Base-by-base conservation (phyloP, 1,140 invertebrate species). In the Gryllus bimaculatus region DNA sequence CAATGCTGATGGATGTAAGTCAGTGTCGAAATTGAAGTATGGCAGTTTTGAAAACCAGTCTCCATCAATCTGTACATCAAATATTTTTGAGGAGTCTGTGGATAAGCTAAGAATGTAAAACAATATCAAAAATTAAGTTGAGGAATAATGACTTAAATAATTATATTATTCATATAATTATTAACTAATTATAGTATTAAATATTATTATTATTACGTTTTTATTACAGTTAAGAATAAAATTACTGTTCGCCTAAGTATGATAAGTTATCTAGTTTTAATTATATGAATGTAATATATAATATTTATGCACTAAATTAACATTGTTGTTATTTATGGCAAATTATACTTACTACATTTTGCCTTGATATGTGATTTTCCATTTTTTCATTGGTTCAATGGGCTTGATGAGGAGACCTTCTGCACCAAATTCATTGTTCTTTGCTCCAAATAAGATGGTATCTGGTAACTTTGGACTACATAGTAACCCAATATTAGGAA, bases 11-110 rank as follows among this genome's bases (percentile, higher is more conserved):
- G 88, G 86, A 79, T 90, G 84, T 79, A 92, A 85, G 81, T 93
- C 91, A 0, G 88, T 88, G 83, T 93, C 92, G 84, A 89, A 93
- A 83, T 92, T 89, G 85, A 93, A 93, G 83, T 87, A 86, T 8
- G 85, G 82, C 73, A 85, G 85, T 39, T 86, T 85, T 4, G 89
- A 87, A 15, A 82, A 86, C 78, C 78, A 78, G 4, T 73, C 78
- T 47, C 66, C 78, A 47, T 78, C 54, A 6, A 78, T 47, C n/a
- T 79, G 20, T 39, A 80, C 75, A 26, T 80, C 48, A 47, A 77
- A 80, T n/a, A 39, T 10, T 20, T 78, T n/a, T 8, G 78, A 78
- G 13, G 54, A 12, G 15, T 78, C 78, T 12, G 78, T 73, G 18
- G 47, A 21, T 66, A 78, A 74, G 20, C 76, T 54, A 20, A 8